Base-by-base conservation (phyloP, 2,113 vertebrate species). In the Dinomys branickii region DNA sequence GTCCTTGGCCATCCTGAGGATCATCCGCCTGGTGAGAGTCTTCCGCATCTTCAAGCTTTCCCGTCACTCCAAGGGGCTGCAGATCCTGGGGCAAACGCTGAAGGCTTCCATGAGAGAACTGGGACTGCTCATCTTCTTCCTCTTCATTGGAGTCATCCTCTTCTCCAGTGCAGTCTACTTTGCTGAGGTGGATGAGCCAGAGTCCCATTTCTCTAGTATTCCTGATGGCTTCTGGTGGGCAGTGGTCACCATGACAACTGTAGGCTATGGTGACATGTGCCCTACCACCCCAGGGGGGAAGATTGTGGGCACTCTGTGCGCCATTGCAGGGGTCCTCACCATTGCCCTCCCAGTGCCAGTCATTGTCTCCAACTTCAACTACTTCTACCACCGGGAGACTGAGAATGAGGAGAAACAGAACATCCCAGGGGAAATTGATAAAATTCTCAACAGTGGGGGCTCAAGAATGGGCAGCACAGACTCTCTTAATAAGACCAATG, bases 191-290 rank as follows among this genome's bases (percentile, higher is more conserved):
- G 99, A 99, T 0, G 99, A 99, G 67, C 99, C 99, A 0, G 99
- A 99, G 91, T 99, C 99, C 6, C 99, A 99, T 71, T 99, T 99
- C 97, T 99, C 99, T 59, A 99, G 99, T 98, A 99, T 99, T 88
- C 99, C 99, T 0, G 99, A 99, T 0, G 99, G 99, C 41, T 99
- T 99, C 98, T 99, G 99, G 99, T 99, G 99, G 99, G 99, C 99
- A 0, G 99, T 99, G 96, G 99, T 99, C 10, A 99, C 99, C 33
- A 99, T 99, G 99, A 99, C 99, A 0, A 99, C 99, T 0, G 99
- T 99, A 71, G 99, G 99, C 87, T 99, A 99, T 0, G 99, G 99
- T 2, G 99, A 99, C 98, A 99, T 99, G 99, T 99, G 99, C 96
- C 99, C 99, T 1, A 99, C 99, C 90, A 99, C 99, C 0, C 86